Evolutionary conservation across 2,113 vertebrate species (phyloP).

Genomic region (Gymnogyps californianus): DNA sequence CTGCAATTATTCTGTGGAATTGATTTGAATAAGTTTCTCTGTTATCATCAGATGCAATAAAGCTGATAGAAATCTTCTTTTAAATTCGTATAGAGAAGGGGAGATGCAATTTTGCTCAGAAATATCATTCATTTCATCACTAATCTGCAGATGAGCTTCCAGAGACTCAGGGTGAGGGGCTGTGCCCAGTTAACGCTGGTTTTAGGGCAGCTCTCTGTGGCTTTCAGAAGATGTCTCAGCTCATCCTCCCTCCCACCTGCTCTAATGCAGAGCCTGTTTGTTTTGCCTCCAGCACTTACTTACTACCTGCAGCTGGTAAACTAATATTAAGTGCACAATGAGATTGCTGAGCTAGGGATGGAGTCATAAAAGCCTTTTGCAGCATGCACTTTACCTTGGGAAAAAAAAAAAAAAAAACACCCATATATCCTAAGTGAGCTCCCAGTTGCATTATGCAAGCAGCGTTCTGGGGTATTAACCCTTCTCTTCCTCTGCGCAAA

Average conservation of each 20-base stretch:
- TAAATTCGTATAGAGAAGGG: neutral
- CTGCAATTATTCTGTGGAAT: neutral
- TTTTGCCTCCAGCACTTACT: neutral
- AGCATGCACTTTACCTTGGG: neutral
- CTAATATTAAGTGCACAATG: neutral
- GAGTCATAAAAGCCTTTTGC: neutral
- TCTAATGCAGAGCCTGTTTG: neutral
- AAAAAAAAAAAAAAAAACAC: neutral
- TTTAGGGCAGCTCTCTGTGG: neutral
- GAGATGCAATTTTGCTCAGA: neutral
- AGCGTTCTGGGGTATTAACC: neutral
- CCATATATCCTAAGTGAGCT: rapidly evolving
- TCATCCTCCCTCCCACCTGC: neutral
- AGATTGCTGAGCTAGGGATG: neutral
- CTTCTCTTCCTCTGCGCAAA: neutral
- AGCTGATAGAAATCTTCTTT: neutral
- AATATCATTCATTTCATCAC: neutral
- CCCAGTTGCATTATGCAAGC: neutral
- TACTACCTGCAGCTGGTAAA: neutral
- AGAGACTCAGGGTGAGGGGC: neutral
- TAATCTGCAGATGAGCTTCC: neutral
- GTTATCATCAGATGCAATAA: no score
- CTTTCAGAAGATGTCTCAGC: neutral
- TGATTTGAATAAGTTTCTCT: neutral
- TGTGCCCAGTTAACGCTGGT: neutral